A percentile compares a stretch with the other conserved stretches of the same genome.
phyloP scores from a whole-genome alignment of 2,888 invertebrate species.

The Blastobasis adustella region DNA sequence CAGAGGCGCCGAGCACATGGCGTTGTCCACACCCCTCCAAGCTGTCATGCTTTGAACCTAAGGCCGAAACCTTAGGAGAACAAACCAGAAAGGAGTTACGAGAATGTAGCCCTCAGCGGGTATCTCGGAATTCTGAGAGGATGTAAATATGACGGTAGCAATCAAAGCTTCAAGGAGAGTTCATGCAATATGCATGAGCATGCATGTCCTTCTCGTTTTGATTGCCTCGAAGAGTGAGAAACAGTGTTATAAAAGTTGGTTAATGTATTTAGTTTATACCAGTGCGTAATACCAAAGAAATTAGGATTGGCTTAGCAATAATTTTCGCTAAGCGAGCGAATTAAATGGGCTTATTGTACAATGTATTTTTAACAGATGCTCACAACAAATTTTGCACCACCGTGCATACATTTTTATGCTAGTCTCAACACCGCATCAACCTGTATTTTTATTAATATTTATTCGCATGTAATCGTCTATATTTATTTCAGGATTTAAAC shows the following conservation, averaged over 20 bases:
- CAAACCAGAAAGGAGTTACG: slow-evolving; percentile 1
- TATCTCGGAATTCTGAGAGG: slow-evolving; percentile 2
- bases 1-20: slow-evolving; percentile 97
- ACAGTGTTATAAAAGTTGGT: slow-evolving; percentile 33
- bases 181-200: slow-evolving; percentile 15
- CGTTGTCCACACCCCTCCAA: slow-evolving; percentile 92
- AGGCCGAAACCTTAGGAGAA: slow-evolving; percentile 4
- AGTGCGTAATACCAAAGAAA: slow-evolving; percentile 68
- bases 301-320: slow-evolving; percentile 34
- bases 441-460: slow-evolving; percentile 44
- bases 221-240: slow-evolving; percentile 25
- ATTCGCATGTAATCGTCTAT: slow-evolving; percentile 44
- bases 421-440: slow-evolving; percentile 59
- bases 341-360: slow-evolving; percentile 29
- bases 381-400: slow-evolving; percentile 26
- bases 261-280: slow-evolving; percentile 35
- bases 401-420: slow-evolving; percentile 40
- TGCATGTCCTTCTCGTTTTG: slow-evolving; percentile 25
- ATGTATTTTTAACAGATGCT: slow-evolving; percentile 32
- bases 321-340: slow-evolving; percentile 24
- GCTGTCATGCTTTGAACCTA: slow-evolving; percentile 81
- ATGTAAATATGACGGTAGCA: slow-evolving; percentile 8
- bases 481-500: slow-evolving; percentile 22
- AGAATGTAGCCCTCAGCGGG: slow-evolving; percentile 9
- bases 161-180: slow-evolving; percentile 14